Evolutionary conservation across 2,113 vertebrate genomes (phyloP).

Genomic region (Mohoua ochrocephala): DNA sequence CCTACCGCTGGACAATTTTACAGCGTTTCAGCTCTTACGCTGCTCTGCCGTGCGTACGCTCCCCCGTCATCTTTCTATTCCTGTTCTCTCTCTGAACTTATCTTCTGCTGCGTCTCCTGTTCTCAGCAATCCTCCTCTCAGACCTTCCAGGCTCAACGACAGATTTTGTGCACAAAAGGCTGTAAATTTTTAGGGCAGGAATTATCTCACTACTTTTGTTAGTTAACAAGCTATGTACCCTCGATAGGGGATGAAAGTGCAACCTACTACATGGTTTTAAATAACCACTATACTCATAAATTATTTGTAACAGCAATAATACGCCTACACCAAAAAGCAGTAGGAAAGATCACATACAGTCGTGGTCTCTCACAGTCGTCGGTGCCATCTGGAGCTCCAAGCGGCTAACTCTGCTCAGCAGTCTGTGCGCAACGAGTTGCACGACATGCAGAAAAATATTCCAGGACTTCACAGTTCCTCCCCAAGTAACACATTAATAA

Average conservation of each 20-base stretch:
- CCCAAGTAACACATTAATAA: not conserved
- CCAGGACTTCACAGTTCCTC: not conserved
- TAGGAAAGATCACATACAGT: not conserved
- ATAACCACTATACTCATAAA: slow-evolving; percentile 26
- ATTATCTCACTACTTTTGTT: not conserved
- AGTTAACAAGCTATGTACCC: slow-evolving; percentile 4
- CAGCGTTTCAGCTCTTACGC: not conserved
- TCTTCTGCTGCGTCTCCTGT: not conserved
- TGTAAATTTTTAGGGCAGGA: slow-evolving; percentile 5
- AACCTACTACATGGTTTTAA: slow-evolving; percentile 42
- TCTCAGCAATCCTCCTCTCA: not conserved
- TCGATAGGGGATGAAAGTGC: not conserved
- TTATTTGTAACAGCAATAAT: slow-evolving; percentile 47
- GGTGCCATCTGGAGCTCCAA: not conserved
- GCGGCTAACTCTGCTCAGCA: not conserved
- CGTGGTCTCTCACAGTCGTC: not conserved
- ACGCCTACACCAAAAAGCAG: slow-evolving; percentile 18
- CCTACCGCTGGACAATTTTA: not conserved
- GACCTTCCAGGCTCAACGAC: not conserved
- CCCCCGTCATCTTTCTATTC: not conserved
- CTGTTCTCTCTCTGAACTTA: not conserved
- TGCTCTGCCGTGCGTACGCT: accelerated
- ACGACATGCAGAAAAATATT: not conserved
- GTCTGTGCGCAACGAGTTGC: not conserved
- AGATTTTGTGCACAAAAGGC: slow-evolving; percentile 16